Base-by-base conservation (phyloP, 37 sponge, comb jelly and placozoan genomes). In the Theonella swinhoei region DNA sequence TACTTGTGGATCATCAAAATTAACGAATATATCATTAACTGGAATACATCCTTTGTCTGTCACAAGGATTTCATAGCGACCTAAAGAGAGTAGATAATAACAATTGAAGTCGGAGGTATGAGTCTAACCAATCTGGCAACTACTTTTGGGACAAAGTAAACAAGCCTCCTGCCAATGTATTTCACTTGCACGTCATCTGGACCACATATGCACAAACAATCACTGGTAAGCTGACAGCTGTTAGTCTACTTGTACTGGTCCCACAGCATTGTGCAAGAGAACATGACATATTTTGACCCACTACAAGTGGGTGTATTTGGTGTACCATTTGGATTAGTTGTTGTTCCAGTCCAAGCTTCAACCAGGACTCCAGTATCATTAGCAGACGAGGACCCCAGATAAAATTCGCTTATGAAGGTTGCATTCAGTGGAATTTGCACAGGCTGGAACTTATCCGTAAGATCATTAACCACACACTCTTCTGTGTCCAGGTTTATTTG, bases 361-460 rank as follows among this genome's bases (percentile, higher is more conserved):
- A 85, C 79, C n/a, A 33, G 24, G n/a, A 85, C 36, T 2, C 79
- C 78, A 5, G 66, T 60, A 34, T 28, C 79, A 3, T 37, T 54
- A 14, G 11, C 74, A 25, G 47, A 73, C 14, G 80, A 62, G 32
- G 74, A 31, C 14, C 88, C 88, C 42, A 87, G 20, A 62, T 80
- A 80, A 22, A 7, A 8, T 0, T 54, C 26, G 9, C 75, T 83
- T 0, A 47, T 17, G 59, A 22, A 81, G 9, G 70, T 82, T 68
- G 83, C 88, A 5, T 36, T 62, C 22, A 36, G 38, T 11, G 82
- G 83, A 19, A 88, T 75, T 9, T 42, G 76, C 58, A 76, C 7
- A 34, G 75, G 59, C 14, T 65, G 42, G 71, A 81, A 88, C 20
- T 61, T 60, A 59, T 85, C 79, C 1, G 43, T 77, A 1, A 85